Evolutionary conservation across 2,113 vertebrate species (phyloP), one percentile per base, ranked within the genome.

Genomic region (Eublepharis macularius): DNA sequence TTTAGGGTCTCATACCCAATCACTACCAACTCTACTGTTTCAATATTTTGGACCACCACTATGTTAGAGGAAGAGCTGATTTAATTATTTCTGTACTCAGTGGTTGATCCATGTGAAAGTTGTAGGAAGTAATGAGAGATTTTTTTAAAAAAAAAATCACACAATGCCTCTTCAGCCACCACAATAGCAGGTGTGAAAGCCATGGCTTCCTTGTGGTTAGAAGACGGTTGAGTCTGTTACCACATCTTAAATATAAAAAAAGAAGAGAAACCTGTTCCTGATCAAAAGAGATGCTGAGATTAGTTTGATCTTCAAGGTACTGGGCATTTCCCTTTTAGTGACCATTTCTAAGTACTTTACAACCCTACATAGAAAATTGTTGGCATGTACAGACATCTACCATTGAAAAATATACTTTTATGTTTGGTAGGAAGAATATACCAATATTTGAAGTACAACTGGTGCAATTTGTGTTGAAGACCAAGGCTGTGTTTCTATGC

Each of bases 291-390:
- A 34, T 90, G 80, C 89, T 86, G 83, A 86, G 90, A 76, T 91
- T 82, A 70, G 89, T 85, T 91, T 87, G 83, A 91, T 93, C 83
- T 92, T 91, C 90, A 88, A 94, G 88, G 57, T 79, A 86, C 17
- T 75, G 90, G 84, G 80, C 83, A 94, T 93, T 94, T 95, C 93
- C 90, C 89, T 92, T 90, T 91, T 89, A 91, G 86, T 86, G 87
- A 84, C 82, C 94, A 76, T 89, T 94, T 91, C 85, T 81, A 89
- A 76, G 49, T 87, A 86, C 81, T 88, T 93, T 84, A 34, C 77
- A 78, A 80, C 5, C 13, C 8, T 24, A 14, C 3, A 45, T 80
- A 84, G 88, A 90, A 82, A 90, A 19, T 72, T 87, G 91, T 91
- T 92, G 90, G 41, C 90, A 91, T 88, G 39, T 65, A 83, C 90